These are phyloP conservation scores for Cryptotermes secundus DNA, from an alignment of 1,140 invertebrate species.

Conservation along the genomic window DNA sequence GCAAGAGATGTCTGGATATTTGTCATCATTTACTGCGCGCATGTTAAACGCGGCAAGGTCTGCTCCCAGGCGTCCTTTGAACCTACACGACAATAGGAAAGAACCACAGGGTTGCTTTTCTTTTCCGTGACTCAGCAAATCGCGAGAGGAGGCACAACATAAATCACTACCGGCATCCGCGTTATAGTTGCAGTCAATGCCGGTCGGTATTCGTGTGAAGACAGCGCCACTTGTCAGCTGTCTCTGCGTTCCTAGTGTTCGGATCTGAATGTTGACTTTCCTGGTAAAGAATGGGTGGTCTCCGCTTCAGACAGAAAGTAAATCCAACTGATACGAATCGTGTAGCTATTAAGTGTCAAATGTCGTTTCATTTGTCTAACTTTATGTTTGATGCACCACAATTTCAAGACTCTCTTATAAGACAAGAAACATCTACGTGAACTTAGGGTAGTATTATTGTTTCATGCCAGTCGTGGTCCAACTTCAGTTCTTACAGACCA, in stretches of 20 bases:
- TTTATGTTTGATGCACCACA: too few relatives aligned
- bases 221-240: background rate
- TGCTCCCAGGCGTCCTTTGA: background rate
- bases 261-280: background rate
- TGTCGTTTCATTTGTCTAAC: too few relatives aligned
- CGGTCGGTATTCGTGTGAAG: conserved; percentile 2
- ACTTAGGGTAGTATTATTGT: too few relatives aligned
- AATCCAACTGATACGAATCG: background rate
- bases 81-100: background rate
- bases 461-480: too few relatives aligned
- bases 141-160: background rate
- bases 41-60: background rate
- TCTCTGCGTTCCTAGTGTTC: background rate
- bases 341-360: too few relatives aligned
- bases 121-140: background rate
- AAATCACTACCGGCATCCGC: background rate
- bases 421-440: too few relatives aligned
- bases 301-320: background rate
- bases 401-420: too few relatives aligned
- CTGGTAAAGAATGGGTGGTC: background rate
- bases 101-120: background rate
- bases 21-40: background rate
- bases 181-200: background rate
- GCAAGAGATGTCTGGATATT: background rate
- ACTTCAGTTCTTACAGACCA: too few relatives aligned